Conservation (phyloP, 2,113 vertebrate genomes). For the Maccullochella peelii region DNA sequence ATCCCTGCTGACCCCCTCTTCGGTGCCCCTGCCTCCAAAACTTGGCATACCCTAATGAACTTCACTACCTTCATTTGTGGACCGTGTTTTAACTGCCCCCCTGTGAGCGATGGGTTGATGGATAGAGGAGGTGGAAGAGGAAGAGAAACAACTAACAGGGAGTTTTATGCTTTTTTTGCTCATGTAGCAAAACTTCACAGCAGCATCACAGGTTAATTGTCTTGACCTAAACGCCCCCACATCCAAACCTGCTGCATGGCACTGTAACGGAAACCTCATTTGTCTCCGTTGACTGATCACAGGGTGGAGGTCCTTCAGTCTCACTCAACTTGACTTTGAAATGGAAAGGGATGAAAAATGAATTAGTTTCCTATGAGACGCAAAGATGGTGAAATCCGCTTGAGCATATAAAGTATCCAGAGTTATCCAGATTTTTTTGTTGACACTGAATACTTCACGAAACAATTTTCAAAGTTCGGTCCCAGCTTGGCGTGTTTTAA, state of each 20-base stretch:
- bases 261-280: not conserved
- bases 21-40: not conserved
- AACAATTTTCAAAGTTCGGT: too few species aligned
- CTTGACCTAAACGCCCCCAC: not conserved
- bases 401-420: not conserved
- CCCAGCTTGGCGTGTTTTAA: too few species aligned
- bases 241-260: not conserved
- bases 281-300: not conserved
- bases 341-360: not conserved
- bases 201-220: constrained; percentile 13
- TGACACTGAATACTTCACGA: not conserved
- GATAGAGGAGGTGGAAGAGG: not conserved
- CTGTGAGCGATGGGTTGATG: constrained; percentile 3
- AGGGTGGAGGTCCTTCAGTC: not conserved
- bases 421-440: too few species aligned
- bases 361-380: not conserved
- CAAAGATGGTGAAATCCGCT: not conserved
- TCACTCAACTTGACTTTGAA: not conserved
- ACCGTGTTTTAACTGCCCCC: constrained; percentile 25
- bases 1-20: not conserved
- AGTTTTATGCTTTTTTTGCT: constrained; percentile 9
- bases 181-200: constrained; percentile 32
- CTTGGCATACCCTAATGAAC: constrained; percentile 48
- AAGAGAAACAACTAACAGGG: not conserved
- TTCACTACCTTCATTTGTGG: constrained; percentile 44